Evolutionary conservation across 2,113 vertebrate species (phyloP).

Genomic region (Perognathus longimembris): DNA sequence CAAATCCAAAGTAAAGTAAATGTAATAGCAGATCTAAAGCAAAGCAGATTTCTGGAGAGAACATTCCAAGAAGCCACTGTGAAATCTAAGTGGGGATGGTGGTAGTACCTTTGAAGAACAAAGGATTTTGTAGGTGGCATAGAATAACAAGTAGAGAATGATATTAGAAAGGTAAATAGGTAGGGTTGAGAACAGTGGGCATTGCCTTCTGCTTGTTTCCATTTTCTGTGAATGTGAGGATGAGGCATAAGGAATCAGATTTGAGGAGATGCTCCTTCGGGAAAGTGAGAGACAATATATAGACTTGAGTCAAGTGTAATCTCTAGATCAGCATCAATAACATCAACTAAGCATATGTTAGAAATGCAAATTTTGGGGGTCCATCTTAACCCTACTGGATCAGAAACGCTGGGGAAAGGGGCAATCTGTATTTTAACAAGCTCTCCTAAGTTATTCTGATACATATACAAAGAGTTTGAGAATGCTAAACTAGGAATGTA

Average conservation of each 20-base stretch:
- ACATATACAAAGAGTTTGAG: neutral
- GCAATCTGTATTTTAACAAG: neutral
- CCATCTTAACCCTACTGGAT: neutral
- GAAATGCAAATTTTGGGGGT: neutral
- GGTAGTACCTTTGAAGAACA: neutral
- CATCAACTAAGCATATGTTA: slow-evolving; percentile 9
- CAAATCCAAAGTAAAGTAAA: slow-evolving; percentile 7
- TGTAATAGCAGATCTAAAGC: neutral
- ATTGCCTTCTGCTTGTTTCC: neutral
- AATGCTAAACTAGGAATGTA: neutral
- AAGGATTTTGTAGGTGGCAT: neutral
- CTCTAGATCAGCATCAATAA: neutral
- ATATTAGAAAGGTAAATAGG: neutral
- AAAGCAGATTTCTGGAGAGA: neutral
- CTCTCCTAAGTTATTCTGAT: neutral
- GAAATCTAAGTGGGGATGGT: neutral
- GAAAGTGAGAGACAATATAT: neutral
- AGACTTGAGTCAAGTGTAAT: neutral
- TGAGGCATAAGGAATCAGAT: slow-evolving; percentile 2
- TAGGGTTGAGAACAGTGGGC: neutral
- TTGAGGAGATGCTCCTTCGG: neutral
- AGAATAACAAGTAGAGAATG: neutral
- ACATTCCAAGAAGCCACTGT: neutral
- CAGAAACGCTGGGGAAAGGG: neutral
- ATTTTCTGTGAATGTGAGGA: neutral